Percentiles rank a stretch among this genome's conserved stretches.
Conservation (phyloP, 1,140 invertebrate genomes). For the Leptopilina boulardi region DNA sequence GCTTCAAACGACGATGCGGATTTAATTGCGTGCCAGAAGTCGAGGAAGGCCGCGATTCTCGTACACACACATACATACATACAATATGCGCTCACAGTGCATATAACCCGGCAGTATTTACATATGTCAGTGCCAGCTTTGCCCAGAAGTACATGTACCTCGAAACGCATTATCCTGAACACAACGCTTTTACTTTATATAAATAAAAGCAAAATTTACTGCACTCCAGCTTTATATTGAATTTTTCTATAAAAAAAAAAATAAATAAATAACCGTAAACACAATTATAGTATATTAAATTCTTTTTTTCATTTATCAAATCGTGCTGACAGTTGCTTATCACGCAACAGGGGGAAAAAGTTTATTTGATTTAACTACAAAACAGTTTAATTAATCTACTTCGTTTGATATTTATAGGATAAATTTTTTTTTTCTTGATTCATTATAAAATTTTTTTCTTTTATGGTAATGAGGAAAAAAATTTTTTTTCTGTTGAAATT, state of each 20-base stretch:
- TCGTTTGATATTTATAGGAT: too few relatives aligned
- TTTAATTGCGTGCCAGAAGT: constrained; percentile 33
- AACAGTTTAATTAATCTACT: too few relatives aligned
- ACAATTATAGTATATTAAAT: background rate
- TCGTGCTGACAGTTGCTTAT: too few relatives aligned
- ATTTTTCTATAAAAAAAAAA: background rate
- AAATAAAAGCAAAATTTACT: constrained; percentile 15
- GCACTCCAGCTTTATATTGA: background rate
- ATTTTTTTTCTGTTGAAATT: too few relatives aligned
- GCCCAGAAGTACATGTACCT: constrained; percentile 19
- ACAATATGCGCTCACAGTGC: background rate
- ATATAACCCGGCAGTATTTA: constrained; percentile 17
- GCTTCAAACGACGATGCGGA: constrained; percentile 31
- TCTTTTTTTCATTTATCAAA: too few relatives aligned
- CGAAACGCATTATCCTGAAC: constrained; percentile 29
- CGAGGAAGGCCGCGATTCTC: constrained; percentile 14
- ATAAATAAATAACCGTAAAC: background rate
- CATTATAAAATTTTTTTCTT: too few relatives aligned
- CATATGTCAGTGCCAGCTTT: constrained; percentile 30
- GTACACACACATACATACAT: too few relatives aligned
- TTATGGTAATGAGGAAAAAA: too few relatives aligned
- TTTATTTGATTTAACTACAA: too few relatives aligned
- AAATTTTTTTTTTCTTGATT: too few relatives aligned
- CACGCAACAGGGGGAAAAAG: too few relatives aligned
- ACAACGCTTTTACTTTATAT: constrained; percentile 8